Evolutionary conservation across 2,797 vertebrate genomes (phyloP).

Genomic region (Centroberyx gerrardi): DNA sequence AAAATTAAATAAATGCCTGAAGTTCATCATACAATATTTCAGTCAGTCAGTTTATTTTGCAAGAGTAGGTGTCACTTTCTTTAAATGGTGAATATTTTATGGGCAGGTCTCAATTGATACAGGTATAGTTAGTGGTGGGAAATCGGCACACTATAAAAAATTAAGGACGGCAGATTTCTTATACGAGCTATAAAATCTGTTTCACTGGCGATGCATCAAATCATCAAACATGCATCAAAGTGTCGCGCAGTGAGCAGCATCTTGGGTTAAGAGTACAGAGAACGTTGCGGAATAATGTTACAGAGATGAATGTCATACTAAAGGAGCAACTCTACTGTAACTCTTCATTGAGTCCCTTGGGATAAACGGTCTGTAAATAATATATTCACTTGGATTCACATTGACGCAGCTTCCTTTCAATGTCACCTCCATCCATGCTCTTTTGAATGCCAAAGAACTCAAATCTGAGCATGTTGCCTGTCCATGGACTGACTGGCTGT

Average conservation of each 20-base stretch:
- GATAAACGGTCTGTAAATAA: constrained; percentile 59
- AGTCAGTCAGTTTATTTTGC: not conserved
- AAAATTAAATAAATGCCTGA: not conserved
- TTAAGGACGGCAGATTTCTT: too few relatives aligned
- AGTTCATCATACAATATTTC: not conserved
- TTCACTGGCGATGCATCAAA: constrained; percentile 32
- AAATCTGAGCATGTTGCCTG: not conserved
- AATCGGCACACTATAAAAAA: constrained; percentile 2
- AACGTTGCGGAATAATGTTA: constrained; percentile 11
- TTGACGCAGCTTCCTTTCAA: constrained; percentile 40
- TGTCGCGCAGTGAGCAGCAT: constrained; percentile 38
- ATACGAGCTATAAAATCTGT: not conserved
- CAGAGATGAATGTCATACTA: constrained; percentile 33
- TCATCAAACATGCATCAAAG: constrained; percentile 25
- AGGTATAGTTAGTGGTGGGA: constrained; percentile 1
- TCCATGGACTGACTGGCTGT: not conserved
- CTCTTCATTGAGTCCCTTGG: constrained; percentile 49
- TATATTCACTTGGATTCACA: constrained; percentile 49
- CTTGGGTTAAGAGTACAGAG: constrained; percentile 32
- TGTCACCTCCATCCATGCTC: constrained; percentile 60
- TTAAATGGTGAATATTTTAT: constrained; percentile 2
- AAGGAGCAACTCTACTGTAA: constrained; percentile 12
- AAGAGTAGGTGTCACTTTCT: not conserved
- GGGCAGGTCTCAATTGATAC: constrained; percentile 1
- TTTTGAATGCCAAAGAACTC: constrained; percentile 48